Evolutionary conservation across 2,888 invertebrate genomes (phyloP).

Genomic region (Crematogaster levior): DNA sequence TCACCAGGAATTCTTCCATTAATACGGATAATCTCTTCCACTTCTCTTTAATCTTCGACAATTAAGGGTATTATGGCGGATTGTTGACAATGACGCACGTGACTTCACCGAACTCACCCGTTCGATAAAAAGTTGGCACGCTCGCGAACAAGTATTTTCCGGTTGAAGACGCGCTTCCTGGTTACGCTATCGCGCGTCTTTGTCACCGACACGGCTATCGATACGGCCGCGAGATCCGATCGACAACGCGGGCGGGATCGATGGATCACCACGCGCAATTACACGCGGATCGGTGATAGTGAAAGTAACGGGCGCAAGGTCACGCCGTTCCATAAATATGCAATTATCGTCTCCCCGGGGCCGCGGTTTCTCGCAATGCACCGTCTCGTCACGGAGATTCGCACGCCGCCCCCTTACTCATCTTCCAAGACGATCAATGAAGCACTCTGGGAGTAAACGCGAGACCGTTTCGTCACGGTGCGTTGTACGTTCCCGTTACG

Average conservation of each 20-base stretch:
- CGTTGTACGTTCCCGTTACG: slow-evolving; percentile 25
- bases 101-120: neutral
- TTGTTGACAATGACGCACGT: neutral
- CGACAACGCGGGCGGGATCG: neutral
- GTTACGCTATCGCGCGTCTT: neutral
- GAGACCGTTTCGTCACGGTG: slow-evolving; percentile 30
- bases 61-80: neutral
- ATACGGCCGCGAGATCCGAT: neutral
- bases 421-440: slow-evolving; percentile 42
- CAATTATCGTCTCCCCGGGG: slow-evolving; percentile 62
- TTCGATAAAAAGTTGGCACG: neutral
- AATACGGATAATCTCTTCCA: neutral
- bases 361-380: slow-evolving; percentile 57
- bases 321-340: slow-evolving; percentile 65
- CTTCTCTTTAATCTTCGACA: neutral
- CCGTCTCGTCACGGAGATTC: slow-evolving; percentile 24
- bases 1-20: neutral
- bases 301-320: slow-evolving; percentile 58
- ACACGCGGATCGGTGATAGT: slow-evolving; percentile 20
- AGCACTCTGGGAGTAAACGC: slow-evolving; percentile 13
- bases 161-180: neutral
- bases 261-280: slow-evolving; percentile 7
- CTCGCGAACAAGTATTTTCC: neutral
- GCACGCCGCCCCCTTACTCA: slow-evolving; percentile 39
- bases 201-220: neutral